Evolutionary conservation across 2,797 vertebrate genomes (phyloP).

Genomic region (Cetoscarus ocellatus): DNA sequence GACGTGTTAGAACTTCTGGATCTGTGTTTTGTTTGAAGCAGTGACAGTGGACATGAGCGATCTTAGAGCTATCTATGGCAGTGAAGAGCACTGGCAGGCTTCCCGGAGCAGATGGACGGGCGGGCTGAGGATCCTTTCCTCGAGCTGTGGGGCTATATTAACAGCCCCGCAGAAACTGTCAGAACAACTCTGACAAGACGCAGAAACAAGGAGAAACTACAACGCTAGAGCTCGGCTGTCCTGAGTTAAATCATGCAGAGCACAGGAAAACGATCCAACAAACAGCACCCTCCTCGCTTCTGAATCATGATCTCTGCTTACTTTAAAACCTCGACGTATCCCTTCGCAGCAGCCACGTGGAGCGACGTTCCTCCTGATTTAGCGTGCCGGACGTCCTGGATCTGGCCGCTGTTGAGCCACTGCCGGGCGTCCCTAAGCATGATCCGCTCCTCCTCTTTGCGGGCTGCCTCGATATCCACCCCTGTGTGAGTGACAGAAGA

Average conservation of each 20-base stretch:
- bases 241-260: conserved; percentile 11
- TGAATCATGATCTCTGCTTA: conserved; percentile 76
- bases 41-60: conserved; percentile 32
- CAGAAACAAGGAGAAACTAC: conserved; percentile 38
- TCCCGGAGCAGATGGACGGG: conserved; percentile 68
- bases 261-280: conserved; percentile 13
- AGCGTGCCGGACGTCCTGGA: conserved; percentile 92
- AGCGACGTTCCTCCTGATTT: conserved; percentile 98
- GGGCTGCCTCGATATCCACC: conserved; percentile 96
- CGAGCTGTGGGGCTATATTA: conserved; percentile 34
- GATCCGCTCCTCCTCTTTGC: conserved; percentile 97
- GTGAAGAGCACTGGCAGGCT: conserved; percentile 48
- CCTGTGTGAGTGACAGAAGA: conserved; percentile 78
- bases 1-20: conserved; percentile 20
- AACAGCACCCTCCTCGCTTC: background rate
- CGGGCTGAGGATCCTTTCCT: conserved; percentile 36
- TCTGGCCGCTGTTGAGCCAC: conserved; percentile 98
- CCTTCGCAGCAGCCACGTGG: conserved; percentile 97
- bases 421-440: conserved; percentile 98
- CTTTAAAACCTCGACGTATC: conserved; percentile 99
- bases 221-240: background rate
- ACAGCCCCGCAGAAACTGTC: conserved; percentile 37
- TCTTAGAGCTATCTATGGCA: conserved; percentile 59
- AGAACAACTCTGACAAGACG: conserved; percentile 38
- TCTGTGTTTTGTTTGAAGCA: conserved; percentile 15